phyloP scores from a whole-genome alignment of 30 jellyfish, hydroid and myxozoan genomes.

The Nemopilema nomurai region DNA sequence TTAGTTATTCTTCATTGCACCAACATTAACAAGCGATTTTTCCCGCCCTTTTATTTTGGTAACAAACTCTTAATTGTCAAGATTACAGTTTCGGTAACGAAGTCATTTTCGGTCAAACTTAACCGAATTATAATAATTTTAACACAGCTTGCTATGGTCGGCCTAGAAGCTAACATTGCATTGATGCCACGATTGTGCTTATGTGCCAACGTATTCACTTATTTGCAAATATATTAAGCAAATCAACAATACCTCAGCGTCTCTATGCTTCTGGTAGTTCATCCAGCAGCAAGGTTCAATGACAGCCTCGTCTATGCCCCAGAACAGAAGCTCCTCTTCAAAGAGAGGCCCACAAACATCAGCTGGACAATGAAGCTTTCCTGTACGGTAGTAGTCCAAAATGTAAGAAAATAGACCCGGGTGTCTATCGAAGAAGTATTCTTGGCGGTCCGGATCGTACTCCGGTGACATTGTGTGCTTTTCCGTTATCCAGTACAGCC shows the following conservation, averaged over 20 bases:
- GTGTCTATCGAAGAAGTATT: slow-evolving; percentile 86
- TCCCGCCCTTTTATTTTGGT: too few relatives aligned
- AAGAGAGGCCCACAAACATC: slow-evolving; percentile 93
- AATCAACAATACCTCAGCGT: slow-evolving; percentile 51
- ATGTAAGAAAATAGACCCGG: slow-evolving; percentile 83
- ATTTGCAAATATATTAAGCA: neutral
- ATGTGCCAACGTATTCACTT: too few relatives aligned
- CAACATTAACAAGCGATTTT: too few relatives aligned
- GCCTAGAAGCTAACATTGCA: too few relatives aligned
- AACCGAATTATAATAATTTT: too few relatives aligned
- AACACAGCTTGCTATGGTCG: too few relatives aligned
- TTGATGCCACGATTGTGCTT: too few relatives aligned
- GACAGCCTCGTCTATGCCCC: slow-evolving; percentile 93
- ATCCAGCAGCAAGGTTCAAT: slow-evolving; percentile 89
- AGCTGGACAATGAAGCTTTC: slow-evolving; percentile 89
- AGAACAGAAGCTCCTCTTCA: slow-evolving; percentile 80
- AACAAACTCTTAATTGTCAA: too few relatives aligned
- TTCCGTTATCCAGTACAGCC: slow-evolving; percentile 83
- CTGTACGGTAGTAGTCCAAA: slow-evolving; percentile 82
- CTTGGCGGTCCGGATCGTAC: slow-evolving; percentile 73
- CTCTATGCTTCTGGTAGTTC: slow-evolving; percentile 76
- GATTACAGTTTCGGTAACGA: too few relatives aligned
- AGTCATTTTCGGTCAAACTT: too few relatives aligned
- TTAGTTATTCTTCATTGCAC: too few relatives aligned
- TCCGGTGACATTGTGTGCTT: slow-evolving; percentile 76